Percentiles rank a stretch among this genome's conserved stretches.
phyloP scores from a whole-genome alignment of 2,888 invertebrate genomes.

The Tipula lateralis region DNA sequence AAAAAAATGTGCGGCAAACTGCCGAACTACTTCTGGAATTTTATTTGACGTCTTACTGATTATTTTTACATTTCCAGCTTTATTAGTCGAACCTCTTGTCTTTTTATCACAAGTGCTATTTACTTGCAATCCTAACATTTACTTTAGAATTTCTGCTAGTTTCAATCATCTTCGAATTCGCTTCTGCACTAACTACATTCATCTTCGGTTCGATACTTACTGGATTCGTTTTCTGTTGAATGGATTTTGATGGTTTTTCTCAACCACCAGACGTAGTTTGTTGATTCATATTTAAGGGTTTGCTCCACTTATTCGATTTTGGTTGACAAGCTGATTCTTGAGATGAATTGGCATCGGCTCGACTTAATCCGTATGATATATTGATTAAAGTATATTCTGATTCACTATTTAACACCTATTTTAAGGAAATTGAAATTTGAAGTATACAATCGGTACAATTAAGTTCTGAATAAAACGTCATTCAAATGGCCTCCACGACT shows the following conservation, averaged over 20 bases:
- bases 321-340: not conserved
- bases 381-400: constrained; percentile 49
- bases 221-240: too few species aligned
- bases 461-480: too few species aligned
- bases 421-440: too few species aligned
- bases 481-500: too few species aligned
- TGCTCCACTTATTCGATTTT: not conserved
- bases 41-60: not conserved
- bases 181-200: not conserved
- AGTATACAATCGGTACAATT: too few species aligned
- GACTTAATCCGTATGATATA: constrained; percentile 48
- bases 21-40: not conserved
- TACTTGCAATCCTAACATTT: constrained; percentile 26
- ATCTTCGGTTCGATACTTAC: too few species aligned
- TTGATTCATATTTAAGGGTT: not conserved
- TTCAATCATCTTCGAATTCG: not conserved
- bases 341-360: not conserved
- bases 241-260: not conserved
- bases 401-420: too few species aligned
- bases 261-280: not conserved
- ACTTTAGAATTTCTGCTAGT: not conserved
- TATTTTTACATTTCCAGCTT: not conserved
- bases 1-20: not conserved
- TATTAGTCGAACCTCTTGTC: not conserved
- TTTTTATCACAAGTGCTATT: not conserved